A percentile compares a stretch with the other conserved stretches of the same genome.
phyloP scores from a whole-genome alignment of 2,888 invertebrate species.

The Corythucha ciliata region DNA sequence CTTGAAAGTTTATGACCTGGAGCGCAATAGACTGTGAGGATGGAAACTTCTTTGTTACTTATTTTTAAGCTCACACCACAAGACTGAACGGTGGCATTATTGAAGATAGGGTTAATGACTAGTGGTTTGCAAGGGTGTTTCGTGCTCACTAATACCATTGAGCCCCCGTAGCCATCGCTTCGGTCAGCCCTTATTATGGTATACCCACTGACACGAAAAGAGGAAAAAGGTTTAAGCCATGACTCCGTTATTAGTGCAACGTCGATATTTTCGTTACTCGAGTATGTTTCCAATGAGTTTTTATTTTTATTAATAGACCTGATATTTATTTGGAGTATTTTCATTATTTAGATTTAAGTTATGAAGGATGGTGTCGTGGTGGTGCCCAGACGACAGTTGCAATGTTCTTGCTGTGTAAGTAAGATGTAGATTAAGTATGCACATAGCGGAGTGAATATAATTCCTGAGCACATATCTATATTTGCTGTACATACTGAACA shows the following conservation, averaged over 20 bases:
- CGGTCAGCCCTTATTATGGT: not conserved
- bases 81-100: too few relatives aligned
- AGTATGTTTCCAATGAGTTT: not conserved
- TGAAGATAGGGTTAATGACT: not conserved
- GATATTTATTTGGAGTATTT: conserved; percentile 1
- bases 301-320: not conserved
- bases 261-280: not conserved
- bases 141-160: not conserved
- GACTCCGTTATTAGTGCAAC: not conserved
- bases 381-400: too few relatives aligned
- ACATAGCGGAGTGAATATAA: too few relatives aligned
- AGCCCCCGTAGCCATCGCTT: not conserved
- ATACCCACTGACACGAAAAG: not conserved
- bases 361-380: too few relatives aligned
- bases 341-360: not conserved
- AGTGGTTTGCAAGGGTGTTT: not conserved
- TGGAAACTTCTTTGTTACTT: too few relatives aligned
- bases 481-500: too few relatives aligned
- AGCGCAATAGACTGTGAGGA: too few relatives aligned
- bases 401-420: too few relatives aligned
- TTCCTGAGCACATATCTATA: too few relatives aligned
- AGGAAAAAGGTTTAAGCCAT: not conserved
- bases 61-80: too few relatives aligned
- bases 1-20: too few relatives aligned
- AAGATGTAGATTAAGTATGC: too few relatives aligned